Evolutionary conservation across 1,140 invertebrate genomes (phyloP).

Genomic region (Apis laboriosa): DNA sequence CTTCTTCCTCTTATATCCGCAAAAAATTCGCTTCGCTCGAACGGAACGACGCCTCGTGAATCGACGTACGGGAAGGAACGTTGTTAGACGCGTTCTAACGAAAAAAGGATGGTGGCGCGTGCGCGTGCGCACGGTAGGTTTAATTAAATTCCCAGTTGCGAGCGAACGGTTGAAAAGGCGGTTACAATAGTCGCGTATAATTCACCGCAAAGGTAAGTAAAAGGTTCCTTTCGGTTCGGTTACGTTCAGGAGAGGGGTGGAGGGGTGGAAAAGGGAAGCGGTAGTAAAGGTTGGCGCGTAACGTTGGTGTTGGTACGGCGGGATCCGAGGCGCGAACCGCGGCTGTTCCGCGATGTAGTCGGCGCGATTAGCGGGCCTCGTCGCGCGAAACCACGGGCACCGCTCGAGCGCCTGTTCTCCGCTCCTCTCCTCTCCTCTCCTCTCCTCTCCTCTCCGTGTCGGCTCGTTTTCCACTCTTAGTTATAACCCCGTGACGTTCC

Average conservation of each 20-base stretch:
- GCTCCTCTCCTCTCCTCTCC: too few species aligned
- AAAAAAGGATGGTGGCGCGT: not conserved
- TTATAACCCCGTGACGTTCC: constrained; percentile 77
- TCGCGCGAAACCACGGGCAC: not conserved
- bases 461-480: constrained; percentile 72
- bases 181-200: constrained; percentile 23
- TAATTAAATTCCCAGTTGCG: constrained; percentile 53
- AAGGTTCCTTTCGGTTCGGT: constrained; percentile 21
- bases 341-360: not conserved
- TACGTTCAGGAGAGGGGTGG: too few species aligned
- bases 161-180: constrained; percentile 37
- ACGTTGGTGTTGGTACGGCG: not conserved
- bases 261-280: constrained; percentile 5
- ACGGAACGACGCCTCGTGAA: too few species aligned
- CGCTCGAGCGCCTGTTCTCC: too few species aligned
- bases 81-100: too few species aligned
- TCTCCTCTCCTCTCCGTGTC: not conserved
- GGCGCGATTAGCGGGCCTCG: not conserved
- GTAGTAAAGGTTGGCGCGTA: not conserved
- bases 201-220: constrained; percentile 36
- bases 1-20: not conserved
- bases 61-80: constrained; percentile 1
- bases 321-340: not conserved
- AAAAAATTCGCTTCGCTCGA: too few species aligned
- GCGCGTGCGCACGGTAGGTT: constrained; percentile 9